Evolutionary conservation across 2,797 vertebrate species (phyloP).

Genomic region (Falco concolor): DNA sequence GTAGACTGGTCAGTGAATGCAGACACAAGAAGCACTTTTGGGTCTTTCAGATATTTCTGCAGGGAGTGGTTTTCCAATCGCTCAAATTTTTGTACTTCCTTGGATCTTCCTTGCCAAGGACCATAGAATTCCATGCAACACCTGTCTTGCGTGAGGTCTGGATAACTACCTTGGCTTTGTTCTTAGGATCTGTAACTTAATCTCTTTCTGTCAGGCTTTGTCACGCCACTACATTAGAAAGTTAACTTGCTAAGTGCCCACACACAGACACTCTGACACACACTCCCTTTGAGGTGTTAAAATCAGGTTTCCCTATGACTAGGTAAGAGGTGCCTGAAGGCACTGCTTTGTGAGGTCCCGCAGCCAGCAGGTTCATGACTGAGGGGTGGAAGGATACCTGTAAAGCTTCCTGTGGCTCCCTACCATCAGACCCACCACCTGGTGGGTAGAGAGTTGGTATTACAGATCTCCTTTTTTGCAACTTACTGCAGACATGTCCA

Average conservation of each 20-base stretch:
- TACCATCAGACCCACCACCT: not conserved
- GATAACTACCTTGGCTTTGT: not conserved
- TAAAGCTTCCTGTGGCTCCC: not conserved
- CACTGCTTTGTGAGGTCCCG: not conserved
- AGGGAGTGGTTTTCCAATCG: not conserved
- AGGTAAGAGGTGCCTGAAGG: not conserved
- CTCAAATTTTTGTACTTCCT: not conserved
- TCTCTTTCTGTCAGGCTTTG: not conserved
- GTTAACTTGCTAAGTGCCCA: not conserved
- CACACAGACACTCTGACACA: not conserved
- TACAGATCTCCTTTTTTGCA: not conserved
- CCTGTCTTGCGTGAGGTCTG: not conserved
- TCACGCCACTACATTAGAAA: not conserved
- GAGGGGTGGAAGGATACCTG: accelerated
- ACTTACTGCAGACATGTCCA: not conserved
- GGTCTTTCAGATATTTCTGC: not conserved
- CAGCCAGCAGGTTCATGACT: accelerated
- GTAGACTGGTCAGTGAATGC: accelerated
- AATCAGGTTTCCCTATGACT: not conserved
- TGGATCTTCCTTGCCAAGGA: not conserved
- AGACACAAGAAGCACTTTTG: not conserved
- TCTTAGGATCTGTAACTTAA: not conserved
- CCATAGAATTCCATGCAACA: not conserved
- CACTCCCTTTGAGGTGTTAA: not conserved
- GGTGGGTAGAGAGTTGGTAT: not conserved